Base-by-base conservation (phyloP, 2,113 vertebrate species). In the Psittacus erithacus region DNA sequence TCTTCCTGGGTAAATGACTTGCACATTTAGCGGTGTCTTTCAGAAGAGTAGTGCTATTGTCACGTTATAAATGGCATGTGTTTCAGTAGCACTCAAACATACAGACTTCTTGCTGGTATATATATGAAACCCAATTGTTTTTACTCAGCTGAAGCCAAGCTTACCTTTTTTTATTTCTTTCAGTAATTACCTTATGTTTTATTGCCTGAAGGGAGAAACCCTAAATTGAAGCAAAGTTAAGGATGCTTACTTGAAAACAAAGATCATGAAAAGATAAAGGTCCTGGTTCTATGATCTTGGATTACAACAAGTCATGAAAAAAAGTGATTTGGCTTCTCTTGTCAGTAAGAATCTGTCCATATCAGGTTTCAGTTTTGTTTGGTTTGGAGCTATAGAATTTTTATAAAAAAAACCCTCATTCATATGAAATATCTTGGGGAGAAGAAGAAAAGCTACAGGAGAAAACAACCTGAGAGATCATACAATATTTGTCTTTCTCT, bases 1-100 rank as follows among this genome's bases (percentile, higher is more conserved):
- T 96, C 96, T 97, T 96, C 96, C 90, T 67, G 49, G 92, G 53
- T 95, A 97, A 98, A 96, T 97, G 97, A 97, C 95, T 98, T 97
- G 78, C 95, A 90, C 78, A 22, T 97, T 97, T 95, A 97, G 88
- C 65, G 38, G 55, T 85, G 96, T 96, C 96, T 98, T 98, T 97
- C 97, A 97, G 96, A 88, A 94, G 94, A 96, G 93, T 96, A 95
- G 94, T 43, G 7, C 96, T 97, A 90, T 92, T 97, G 97, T 97
- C 44, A n/a, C 82, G 67, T 94, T 97, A 94, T 92, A 96, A 96
- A 93, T 81, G 95, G 96, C 70, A 77, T 93, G 94, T 96, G 94
- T 97, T 97, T 97, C 94, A 96, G 97, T 94, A 88, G 91, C 82
- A 80, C 87, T 96, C 77, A 96, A 92, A 98, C 91, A 96, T 74